Conservation (phyloP, 2,888 invertebrate species). For the Cordylochernes scorpioides region DNA sequence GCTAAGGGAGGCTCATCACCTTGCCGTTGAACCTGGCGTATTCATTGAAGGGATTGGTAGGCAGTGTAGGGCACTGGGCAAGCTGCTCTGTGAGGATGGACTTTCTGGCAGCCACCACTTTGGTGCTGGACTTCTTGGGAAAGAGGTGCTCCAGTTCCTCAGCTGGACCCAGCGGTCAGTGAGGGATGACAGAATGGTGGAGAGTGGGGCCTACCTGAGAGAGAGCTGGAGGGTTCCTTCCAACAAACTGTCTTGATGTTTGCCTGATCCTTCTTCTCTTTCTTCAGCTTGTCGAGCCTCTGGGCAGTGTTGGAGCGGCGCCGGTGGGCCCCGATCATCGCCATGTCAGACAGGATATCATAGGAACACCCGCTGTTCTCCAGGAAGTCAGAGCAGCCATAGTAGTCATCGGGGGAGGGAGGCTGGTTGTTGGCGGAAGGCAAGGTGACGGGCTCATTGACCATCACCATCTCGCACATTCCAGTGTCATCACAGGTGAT, state of each 20-base stretch:
- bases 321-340: slow-evolving; percentile 27
- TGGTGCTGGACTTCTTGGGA: slow-evolving; percentile 13
- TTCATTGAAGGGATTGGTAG: slow-evolving; percentile 59
- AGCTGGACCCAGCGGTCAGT: slow-evolving; percentile 4
- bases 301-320: slow-evolving; percentile 65
- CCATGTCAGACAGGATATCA: slow-evolving; percentile 42
- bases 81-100: slow-evolving; percentile 49
- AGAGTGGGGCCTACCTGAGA: slow-evolving; percentile 7
- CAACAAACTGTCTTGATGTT: slow-evolving; percentile 20
- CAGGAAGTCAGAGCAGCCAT: slow-evolving; percentile 19
- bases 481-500: slow-evolving; percentile 77
- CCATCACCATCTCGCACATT: slow-evolving; percentile 72
- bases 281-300: slow-evolving; percentile 60
- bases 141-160: slow-evolving; percentile 15
- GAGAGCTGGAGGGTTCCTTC: slow-evolving; percentile 8
- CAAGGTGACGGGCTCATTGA: slow-evolving; percentile 32
- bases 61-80: slow-evolving; percentile 42
- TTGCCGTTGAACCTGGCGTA: slow-evolving; percentile 78
- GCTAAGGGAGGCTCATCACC: slow-evolving; percentile 17
- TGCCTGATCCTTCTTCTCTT: slow-evolving; percentile 36
- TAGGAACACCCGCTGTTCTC: slow-evolving; percentile 38
- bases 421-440: slow-evolving; percentile 1
- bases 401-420: slow-evolving; percentile 4
- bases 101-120: slow-evolving; percentile 5
- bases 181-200: slow-evolving; percentile 1